phyloP scores from a whole-genome alignment of 2,113 vertebrate species.

The Triplophysa siluroides region DNA sequence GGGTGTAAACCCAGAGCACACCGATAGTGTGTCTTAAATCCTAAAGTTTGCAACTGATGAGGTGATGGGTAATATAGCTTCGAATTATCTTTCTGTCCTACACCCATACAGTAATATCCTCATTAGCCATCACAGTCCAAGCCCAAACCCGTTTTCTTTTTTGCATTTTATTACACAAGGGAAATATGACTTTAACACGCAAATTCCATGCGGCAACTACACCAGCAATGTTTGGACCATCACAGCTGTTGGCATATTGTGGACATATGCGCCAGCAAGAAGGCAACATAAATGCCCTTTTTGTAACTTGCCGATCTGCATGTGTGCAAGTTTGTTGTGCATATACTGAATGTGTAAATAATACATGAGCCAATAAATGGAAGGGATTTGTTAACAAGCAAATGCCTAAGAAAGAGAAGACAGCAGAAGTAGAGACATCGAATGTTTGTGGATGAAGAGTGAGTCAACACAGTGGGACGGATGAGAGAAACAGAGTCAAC shows the following conservation, averaged over 20 bases:
- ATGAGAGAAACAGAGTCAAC: too few relatives aligned
- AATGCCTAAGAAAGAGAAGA: background rate
- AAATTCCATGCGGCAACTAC: slow-evolving; percentile 1
- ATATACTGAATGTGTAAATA: slow-evolving; percentile 36
- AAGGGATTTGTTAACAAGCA: background rate
- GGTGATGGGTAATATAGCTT: background rate
- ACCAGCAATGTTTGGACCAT: slow-evolving; percentile 13
- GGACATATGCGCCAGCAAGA: slow-evolving; percentile 50
- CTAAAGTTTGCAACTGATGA: background rate
- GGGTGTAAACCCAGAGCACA: too few relatives aligned
- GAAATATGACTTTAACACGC: background rate
- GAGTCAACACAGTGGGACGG: background rate
- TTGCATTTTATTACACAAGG: background rate
- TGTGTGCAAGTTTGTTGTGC: background rate
- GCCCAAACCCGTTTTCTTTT: too few relatives aligned
- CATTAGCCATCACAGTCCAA: background rate
- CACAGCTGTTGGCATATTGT: slow-evolving; percentile 29
- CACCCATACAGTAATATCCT: background rate
- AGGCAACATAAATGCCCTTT: slow-evolving; percentile 6
- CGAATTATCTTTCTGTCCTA: background rate
- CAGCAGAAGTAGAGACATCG: background rate
- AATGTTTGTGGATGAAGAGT: slow-evolving; percentile 5
- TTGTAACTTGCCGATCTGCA: slow-evolving; percentile 12
- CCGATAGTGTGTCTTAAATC: background rate
- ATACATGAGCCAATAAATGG: slow-evolving; percentile 28